Evolutionary conservation across 2,888 invertebrate species (phyloP).

Genomic region (Iselma pallidipennis): DNA sequence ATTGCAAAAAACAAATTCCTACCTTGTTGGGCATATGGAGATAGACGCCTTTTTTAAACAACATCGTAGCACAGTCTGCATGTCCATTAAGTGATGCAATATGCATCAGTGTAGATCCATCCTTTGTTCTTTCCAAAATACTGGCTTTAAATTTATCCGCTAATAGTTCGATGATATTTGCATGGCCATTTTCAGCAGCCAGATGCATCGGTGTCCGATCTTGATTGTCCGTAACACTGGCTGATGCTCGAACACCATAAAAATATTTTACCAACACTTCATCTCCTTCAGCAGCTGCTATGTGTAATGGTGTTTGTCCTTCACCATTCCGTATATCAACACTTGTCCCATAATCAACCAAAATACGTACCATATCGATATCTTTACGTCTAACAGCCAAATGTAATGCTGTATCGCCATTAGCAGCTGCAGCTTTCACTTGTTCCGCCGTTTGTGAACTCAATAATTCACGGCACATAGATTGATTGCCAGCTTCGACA

Average conservation of each 20-base stretch:
- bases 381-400: constrained; percentile 91
- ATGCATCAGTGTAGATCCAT: constrained; percentile 98
- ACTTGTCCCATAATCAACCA: constrained; percentile 90
- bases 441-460: constrained; percentile 87
- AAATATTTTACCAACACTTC: constrained; percentile 94
- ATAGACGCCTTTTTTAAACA: constrained; percentile 98
- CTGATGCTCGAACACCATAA: constrained; percentile 92
- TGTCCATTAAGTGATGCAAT: constrained; percentile 97
- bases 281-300: constrained; percentile 95
- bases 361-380: constrained; percentile 86
- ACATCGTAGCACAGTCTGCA: constrained; percentile 97
- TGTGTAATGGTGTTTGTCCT: constrained; percentile 93
- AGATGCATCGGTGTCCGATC: constrained; percentile 97
- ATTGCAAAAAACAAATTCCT: too few relatives aligned
- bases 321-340: constrained; percentile 93
- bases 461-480: constrained; percentile 92
- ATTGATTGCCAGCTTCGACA: constrained; percentile 93
- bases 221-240: constrained; percentile 92
- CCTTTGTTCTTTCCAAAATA: constrained; percentile 94
- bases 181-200: constrained; percentile 97
- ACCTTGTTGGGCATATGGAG: constrained; percentile 99
- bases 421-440: constrained; percentile 79
- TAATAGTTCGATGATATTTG: constrained; percentile 90
- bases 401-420: constrained; percentile 94
- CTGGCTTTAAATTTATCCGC: constrained; percentile 98